Evolutionary conservation across 2,113 vertebrate genomes (phyloP).

Genomic region (Takifugu flavidus): DNA sequence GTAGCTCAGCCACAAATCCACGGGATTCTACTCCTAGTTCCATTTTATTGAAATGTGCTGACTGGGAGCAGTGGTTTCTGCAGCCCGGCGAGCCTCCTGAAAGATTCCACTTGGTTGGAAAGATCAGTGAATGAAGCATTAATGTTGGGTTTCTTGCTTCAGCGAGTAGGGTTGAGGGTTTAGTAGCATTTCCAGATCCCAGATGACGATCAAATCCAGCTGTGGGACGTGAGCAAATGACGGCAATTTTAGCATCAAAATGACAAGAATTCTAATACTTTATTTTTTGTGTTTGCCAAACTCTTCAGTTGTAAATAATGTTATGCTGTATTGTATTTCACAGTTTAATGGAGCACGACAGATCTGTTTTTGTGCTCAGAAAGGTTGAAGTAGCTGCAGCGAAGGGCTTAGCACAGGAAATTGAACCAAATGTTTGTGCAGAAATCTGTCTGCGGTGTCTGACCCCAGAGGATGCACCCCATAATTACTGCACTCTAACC

Average conservation of each 20-base stretch:
- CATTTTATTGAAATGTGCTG: constrained; percentile 64
- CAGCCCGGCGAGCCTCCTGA: constrained; percentile 37
- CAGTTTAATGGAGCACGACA: constrained; percentile 11
- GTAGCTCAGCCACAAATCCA: constrained; percentile 49
- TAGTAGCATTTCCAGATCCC: constrained; percentile 18
- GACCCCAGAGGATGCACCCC: constrained; percentile 39
- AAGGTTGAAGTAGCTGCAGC: constrained; percentile 27
- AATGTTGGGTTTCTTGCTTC: constrained; percentile 32
- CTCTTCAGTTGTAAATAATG: too few relatives aligned
- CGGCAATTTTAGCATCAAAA: too few relatives aligned
- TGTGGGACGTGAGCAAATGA: constrained; percentile 3
- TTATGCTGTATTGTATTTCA: background rate
- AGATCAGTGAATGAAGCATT: constrained; percentile 38
- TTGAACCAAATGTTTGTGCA: constrained; percentile 57
- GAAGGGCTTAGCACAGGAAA: constrained; percentile 53
- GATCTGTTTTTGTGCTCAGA: constrained; percentile 8
- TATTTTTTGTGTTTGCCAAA: background rate
- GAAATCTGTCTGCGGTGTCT: constrained; percentile 43
- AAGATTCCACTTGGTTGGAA: constrained; percentile 31
- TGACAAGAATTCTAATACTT: background rate
- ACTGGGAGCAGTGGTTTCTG: constrained; percentile 48
- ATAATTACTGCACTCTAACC: constrained; percentile 29
- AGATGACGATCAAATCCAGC: constrained; percentile 44
- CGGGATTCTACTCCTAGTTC: constrained; percentile 56
- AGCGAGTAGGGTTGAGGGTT: too few relatives aligned